Base-by-base conservation (phyloP, 1,140 invertebrate species). In the Thereuonema tuberculata region DNA sequence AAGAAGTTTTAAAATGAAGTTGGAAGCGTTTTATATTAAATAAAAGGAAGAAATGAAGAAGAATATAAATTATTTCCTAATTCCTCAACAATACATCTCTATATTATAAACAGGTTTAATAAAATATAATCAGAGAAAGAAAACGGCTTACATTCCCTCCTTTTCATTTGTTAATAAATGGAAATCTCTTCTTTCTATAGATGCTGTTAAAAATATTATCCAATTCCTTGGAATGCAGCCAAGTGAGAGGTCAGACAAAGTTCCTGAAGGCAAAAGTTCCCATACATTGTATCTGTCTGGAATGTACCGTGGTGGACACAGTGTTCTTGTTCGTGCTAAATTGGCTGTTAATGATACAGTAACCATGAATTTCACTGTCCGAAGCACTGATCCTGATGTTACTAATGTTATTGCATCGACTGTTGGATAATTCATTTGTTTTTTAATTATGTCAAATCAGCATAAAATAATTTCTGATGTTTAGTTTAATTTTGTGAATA, bases 171-270 rank as follows among this genome's bases (percentile, higher is more conserved):
- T 12, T 43, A 43, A 12, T 43, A 43, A 43, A 43, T 43, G 37
- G 37, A 43, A n/a, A n/a, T n/a, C n/a, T n/a, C n/a, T n/a, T n/a
- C n/a, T 43, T 43, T 43, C n/a, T 9, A 43, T n/a, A 75, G 89
- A 89, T 67, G 92, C 93, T 1, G 86, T 94, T 0, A 86, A 86
- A 67, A 93, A 86, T 72, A 84, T 96, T 5, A 77, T 89, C 1
- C 81, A 82, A 67, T 94, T 90, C 71, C 75, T 99, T 49, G 94
- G 93, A 0, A 77, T 99, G 69, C 86, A 87, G 62, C 82, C 91
- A 0, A 83, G 89, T 65, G 84, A 98, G 72, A 76, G 88, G 9
- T 86, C 84, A 2, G 91, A 96, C 67, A 84, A 84, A 67, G 83
- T 96, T 9, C 82, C 84, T 0, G 82, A 92, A 62, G 91, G 87